Conservation (phyloP, 2,113 vertebrate species). For the Oophaga pumilio region DNA sequence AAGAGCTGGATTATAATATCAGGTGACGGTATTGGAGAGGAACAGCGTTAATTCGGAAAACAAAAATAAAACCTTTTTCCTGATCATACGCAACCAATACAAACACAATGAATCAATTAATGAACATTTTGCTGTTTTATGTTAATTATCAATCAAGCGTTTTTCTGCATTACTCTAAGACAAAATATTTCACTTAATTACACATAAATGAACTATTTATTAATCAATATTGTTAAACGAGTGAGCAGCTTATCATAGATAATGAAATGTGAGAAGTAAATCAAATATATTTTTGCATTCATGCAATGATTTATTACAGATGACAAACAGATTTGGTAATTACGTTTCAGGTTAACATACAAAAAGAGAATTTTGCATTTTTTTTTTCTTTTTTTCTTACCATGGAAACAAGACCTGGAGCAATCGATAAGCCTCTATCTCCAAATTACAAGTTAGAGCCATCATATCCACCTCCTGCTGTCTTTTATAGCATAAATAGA, state of each 20-base stretch:
- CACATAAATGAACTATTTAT: background rate
- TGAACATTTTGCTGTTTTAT: too few species aligned
- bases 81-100: too few species aligned
- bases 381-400: background rate
- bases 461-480: constrained; percentile 15
- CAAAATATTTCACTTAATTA: background rate
- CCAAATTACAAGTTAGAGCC: constrained; percentile 12
- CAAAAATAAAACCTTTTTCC: too few species aligned
- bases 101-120: too few species aligned
- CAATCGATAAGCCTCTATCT: background rate
- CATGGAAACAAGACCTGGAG: constrained; percentile 2
- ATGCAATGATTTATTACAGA: background rate
- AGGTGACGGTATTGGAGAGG: too few species aligned
- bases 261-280: background rate
- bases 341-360: background rate
- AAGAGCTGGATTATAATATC: too few species aligned
- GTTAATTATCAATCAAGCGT: too few species aligned
- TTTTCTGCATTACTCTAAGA: too few species aligned
- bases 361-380: background rate
- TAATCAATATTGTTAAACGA: background rate
- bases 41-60: too few species aligned
- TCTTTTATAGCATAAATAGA: constrained; percentile 13
- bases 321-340: background rate
- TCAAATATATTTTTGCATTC: background rate
- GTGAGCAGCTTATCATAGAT: background rate